A percentile compares a stretch with the other conserved stretches of the same genome.
Conservation (phyloP, 1,140 invertebrate genomes). For the Drosophila melanica region DNA sequence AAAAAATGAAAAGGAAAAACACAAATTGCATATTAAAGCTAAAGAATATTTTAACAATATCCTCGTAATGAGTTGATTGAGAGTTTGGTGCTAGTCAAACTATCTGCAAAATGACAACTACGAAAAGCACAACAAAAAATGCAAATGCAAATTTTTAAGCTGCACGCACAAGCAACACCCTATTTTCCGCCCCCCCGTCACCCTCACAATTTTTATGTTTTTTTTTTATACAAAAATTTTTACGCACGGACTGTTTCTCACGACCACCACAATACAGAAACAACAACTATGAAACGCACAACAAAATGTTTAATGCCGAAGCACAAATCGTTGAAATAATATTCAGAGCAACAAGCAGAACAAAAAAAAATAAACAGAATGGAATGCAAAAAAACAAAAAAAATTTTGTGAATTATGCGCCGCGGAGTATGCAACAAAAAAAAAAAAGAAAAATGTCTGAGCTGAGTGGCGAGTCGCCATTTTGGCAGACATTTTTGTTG, state of each 20-base stretch:
- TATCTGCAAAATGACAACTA: constrained; percentile 73
- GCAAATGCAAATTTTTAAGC: constrained; percentile 43
- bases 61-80: constrained; percentile 62
- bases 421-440: constrained; percentile 15
- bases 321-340: constrained; percentile 68
- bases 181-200: neutral
- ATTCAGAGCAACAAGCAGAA: constrained; percentile 38
- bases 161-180: constrained; percentile 46
- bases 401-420: constrained; percentile 26
- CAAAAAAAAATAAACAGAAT: constrained; percentile 33
- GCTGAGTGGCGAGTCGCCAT: constrained; percentile 36
- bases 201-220: constrained; percentile 55
- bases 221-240: constrained; percentile 53
- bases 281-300: constrained; percentile 37
- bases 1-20: constrained; percentile 11
- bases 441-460: constrained; percentile 34
- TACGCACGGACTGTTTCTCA: constrained; percentile 73
- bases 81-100: constrained; percentile 84
- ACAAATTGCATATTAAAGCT: constrained; percentile 65
- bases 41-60: constrained; percentile 59
- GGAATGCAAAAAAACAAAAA: constrained; percentile 37
- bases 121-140: constrained; percentile 30
- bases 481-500: constrained; percentile 41
- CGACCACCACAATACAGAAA: constrained; percentile 47
- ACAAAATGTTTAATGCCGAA: constrained; percentile 68